Percentiles rank a stretch among this genome's conserved stretches.
phyloP scores from a whole-genome alignment of 1,140 invertebrate species.

The Stegodyphus dumicola region DNA sequence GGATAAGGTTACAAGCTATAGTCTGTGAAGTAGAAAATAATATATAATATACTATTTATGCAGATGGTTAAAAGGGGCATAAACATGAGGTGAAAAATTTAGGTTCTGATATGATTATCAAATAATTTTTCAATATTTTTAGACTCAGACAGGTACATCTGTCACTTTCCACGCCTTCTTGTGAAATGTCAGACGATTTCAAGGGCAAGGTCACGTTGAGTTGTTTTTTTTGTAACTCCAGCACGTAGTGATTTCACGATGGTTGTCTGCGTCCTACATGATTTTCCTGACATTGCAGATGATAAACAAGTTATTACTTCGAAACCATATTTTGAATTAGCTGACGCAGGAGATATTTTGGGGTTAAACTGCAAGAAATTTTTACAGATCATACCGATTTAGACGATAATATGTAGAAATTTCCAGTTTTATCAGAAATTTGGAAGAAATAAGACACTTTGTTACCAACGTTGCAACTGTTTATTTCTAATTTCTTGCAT shows the following conservation, averaged over 20 bases:
- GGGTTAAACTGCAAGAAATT: neutral
- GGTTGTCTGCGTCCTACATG: neutral
- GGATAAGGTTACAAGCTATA: too few species aligned
- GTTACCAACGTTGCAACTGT: too few species aligned
- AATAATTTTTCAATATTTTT: neutral
- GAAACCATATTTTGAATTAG: neutral
- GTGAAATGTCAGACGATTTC: neutral
- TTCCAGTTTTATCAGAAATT: slow-evolving; percentile 7
- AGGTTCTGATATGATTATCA: too few species aligned
- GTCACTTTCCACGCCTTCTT: neutral
- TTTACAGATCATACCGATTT: neutral
- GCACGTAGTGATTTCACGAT: neutral
- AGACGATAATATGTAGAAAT: neutral
- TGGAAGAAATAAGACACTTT: neutral
- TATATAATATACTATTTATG: too few species aligned
- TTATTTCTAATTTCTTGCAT: neutral
- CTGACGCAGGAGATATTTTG: neutral
- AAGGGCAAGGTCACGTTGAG: slow-evolving; percentile 19
- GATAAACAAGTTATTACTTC: slow-evolving; percentile 4
- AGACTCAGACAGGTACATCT: slow-evolving; percentile 24
- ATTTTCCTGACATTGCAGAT: slow-evolving; percentile 12
- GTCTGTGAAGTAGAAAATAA: too few species aligned
- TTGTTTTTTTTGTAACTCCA: neutral
- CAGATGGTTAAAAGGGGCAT: too few species aligned
- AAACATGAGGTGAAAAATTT: too few species aligned